These are phyloP conservation scores for Pristionchus fissidentatus DNA, from an alignment of 2,888 invertebrate species.

Conservation along the genomic window DNA sequence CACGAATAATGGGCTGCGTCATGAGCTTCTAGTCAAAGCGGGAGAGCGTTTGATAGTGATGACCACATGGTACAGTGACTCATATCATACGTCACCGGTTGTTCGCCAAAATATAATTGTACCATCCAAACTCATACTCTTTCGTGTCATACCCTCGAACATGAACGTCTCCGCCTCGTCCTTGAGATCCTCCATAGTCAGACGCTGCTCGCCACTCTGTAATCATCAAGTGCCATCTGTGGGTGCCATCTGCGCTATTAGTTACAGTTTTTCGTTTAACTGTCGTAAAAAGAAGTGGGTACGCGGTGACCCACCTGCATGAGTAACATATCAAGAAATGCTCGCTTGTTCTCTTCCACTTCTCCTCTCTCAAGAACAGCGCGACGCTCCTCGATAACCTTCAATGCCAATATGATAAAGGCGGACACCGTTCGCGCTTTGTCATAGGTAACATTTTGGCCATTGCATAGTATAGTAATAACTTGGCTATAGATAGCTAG, in stretches of 20 bases:
- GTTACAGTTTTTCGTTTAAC: background rate
- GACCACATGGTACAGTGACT: background rate
- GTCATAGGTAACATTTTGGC: background rate
- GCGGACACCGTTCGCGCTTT: background rate
- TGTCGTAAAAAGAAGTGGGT: background rate
- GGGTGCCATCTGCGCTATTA: no score
- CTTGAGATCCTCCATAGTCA: background rate
- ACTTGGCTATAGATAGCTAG: no score
- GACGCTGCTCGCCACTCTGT: background rate
- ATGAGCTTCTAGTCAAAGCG: no score
- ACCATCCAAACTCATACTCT: background rate
- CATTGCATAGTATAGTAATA: no score
- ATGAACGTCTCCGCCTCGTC: slow-evolving; percentile 46
- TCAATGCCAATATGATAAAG: no score
- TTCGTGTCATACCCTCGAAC: slow-evolving; percentile 8
- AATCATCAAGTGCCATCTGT: no score
- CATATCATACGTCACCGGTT: no score
- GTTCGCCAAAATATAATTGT: background rate
- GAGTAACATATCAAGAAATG: slow-evolving; percentile 36
- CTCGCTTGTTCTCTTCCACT: slow-evolving; percentile 38
- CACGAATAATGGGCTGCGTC: background rate
- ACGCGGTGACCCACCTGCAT: slow-evolving; percentile 1
- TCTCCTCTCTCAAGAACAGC: slow-evolving; percentile 7
- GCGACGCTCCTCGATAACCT: slow-evolving; percentile 28
- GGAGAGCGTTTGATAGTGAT: background rate